Conservation (phyloP, 2,797 vertebrate genomes). For the Squalus acanthias region DNA sequence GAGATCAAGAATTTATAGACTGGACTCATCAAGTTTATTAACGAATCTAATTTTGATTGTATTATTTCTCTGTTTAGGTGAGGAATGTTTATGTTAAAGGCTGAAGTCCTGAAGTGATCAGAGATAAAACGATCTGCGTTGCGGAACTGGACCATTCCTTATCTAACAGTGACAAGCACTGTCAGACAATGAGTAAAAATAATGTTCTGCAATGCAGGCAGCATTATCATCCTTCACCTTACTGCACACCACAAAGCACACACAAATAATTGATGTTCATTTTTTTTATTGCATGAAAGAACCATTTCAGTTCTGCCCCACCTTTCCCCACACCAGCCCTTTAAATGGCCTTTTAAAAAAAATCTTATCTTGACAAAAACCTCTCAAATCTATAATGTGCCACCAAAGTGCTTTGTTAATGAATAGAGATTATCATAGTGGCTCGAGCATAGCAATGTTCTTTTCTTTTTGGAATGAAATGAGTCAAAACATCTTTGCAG, state of each 20-base stretch:
- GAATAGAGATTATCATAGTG: neutral
- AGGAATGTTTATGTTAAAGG: neutral
- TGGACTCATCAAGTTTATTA: neutral
- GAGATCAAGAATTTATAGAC: neutral
- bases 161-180: neutral
- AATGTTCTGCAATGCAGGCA: neutral
- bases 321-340: neutral
- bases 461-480: slow-evolving; percentile 2
- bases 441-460: neutral
- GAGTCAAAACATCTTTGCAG: neutral
- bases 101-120: neutral
- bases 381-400: neutral
- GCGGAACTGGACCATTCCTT: neutral
- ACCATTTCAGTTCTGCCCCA: neutral
- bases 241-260: neutral
- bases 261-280: neutral
- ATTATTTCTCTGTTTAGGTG: neutral
- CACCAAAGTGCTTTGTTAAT: neutral
- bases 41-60: neutral
- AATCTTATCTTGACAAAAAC: neutral
- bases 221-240: neutral
- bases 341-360: neutral
- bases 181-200: neutral
- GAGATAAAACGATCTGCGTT: neutral
- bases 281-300: neutral